Evolutionary conservation across 2,113 vertebrate genomes (phyloP).

Genomic region (Tragulus kanchil): DNA sequence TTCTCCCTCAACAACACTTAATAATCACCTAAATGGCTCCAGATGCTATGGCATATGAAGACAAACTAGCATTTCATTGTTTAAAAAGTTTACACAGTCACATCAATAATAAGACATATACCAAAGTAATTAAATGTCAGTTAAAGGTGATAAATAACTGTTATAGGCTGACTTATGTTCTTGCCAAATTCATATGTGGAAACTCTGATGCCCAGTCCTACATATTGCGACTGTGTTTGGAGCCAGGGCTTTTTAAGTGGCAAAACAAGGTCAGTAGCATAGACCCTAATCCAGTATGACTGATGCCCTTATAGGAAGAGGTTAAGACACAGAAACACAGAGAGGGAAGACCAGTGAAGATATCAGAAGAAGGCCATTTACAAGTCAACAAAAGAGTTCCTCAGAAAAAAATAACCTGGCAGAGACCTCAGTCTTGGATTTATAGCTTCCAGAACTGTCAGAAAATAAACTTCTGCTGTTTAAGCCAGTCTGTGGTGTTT

Average conservation of each 20-base stretch:
- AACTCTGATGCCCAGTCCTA: neutral
- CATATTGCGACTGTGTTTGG: neutral
- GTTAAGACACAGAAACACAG: neutral
- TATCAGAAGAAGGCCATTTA: neutral
- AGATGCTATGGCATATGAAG: neutral
- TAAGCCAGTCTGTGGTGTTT: neutral
- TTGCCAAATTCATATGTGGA: neutral
- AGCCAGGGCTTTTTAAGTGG: neutral
- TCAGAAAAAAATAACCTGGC: neutral
- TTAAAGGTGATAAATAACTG: neutral
- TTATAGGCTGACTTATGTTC: neutral
- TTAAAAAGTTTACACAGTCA: neutral
- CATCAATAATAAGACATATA: neutral
- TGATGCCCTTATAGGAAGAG: neutral
- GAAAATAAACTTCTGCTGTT: neutral
- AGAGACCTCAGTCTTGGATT: neutral
- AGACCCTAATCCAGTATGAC: neutral
- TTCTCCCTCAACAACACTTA: neutral
- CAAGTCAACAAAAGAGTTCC: neutral
- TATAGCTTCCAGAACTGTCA: neutral
- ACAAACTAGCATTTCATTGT: neutral
- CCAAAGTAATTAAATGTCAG: slow-evolving; percentile 26
- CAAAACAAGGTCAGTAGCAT: neutral
- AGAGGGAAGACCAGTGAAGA: neutral
- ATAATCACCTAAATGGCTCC: neutral